Evolutionary conservation across 2,888 invertebrate genomes (phyloP).

Genomic region (Himalopsyche kuldschensis): DNA sequence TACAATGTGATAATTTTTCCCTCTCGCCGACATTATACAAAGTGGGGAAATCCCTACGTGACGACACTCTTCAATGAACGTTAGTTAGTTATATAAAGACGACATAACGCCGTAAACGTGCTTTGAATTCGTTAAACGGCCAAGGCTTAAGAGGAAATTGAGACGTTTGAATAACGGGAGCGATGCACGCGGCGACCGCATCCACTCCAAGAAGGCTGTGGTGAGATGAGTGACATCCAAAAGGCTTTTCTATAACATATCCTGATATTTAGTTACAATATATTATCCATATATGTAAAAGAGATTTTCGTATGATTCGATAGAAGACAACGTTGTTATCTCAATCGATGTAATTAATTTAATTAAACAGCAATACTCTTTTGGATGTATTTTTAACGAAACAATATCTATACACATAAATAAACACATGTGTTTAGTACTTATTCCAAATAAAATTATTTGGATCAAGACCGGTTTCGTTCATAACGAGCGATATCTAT

Average conservation of each 20-base stretch:
- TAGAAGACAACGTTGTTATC: too few species aligned
- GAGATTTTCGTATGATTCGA: too few species aligned
- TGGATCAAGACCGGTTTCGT: too few species aligned
- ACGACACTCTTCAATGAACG: slow-evolving; percentile 31
- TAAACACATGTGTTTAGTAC: too few species aligned
- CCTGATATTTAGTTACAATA: too few species aligned
- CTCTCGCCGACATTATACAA: slow-evolving; percentile 24
- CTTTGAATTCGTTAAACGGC: slow-evolving; percentile 28
- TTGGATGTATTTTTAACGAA: too few species aligned
- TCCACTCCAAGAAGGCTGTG: background rate
- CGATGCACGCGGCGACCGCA: slow-evolving; percentile 19
- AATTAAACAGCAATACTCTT: too few species aligned
- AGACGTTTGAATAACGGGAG: slow-evolving; percentile 35
- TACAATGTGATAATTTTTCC: slow-evolving; percentile 37
- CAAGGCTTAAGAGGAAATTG: slow-evolving; percentile 35
- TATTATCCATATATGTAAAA: too few species aligned
- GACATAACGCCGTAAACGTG: slow-evolving; percentile 37
- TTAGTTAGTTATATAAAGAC: slow-evolving; percentile 35
- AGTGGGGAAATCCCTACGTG: slow-evolving; percentile 38
- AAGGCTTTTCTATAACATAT: background rate
- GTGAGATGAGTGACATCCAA: background rate
- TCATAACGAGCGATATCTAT: too few species aligned
- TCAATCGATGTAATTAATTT: too few species aligned
- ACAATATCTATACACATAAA: too few species aligned
- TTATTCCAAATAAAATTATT: too few species aligned